Evolutionary conservation across 2,888 invertebrate species (phyloP), one percentile per base, ranked within the genome.

Genomic region (Euclidia mi): DNA sequence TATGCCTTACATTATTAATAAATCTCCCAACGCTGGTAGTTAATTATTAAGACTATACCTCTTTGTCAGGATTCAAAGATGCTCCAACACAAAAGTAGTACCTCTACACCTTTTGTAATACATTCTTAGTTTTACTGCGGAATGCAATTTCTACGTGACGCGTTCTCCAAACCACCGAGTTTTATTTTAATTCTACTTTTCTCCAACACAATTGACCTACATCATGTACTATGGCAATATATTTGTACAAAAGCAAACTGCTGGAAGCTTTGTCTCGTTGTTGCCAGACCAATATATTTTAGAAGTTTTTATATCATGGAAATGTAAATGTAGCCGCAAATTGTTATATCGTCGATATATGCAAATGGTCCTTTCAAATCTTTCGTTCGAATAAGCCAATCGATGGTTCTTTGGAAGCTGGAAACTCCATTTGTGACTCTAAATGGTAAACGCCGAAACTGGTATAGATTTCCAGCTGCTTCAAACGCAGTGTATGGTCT

Each of bases 101-200:
- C 18, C 40, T 32, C 15, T 44, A 44, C 61, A 66, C 69, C 68
- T 78, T 61, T 66, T 58, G 59, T 53, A 40, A 62, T 51, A 45
- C 60, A 44, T 45, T 49, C 29, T 46, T 52, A 50, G 59, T 47
- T 20, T 50, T 62, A 56, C 65, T 45, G 47, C 37, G 65, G 65
- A 81, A 79, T 79, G 79, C 71, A 79, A 82, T 77, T 79, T 73
- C 61, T 55, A 51, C 55, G 61, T 56, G 56, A 65, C 66, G 68
- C 71, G 63, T 74, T 65, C 73, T 48, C 67, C 57, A 43, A 66
- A 75, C 74, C 56, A 69, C 64, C 56, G 51, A 65, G 53, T 56
- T 65, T 69, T 65, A 68, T 72, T 65, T 68, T 51, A 72, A 78
- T 64, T 37, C 37, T 41, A 14, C 34, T 29, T 43, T 48, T 49